Evolutionary conservation across 2,888 invertebrate genomes (phyloP), one percentile per base, ranked within the genome.

Genomic region (Caradrina kadenii): DNA sequence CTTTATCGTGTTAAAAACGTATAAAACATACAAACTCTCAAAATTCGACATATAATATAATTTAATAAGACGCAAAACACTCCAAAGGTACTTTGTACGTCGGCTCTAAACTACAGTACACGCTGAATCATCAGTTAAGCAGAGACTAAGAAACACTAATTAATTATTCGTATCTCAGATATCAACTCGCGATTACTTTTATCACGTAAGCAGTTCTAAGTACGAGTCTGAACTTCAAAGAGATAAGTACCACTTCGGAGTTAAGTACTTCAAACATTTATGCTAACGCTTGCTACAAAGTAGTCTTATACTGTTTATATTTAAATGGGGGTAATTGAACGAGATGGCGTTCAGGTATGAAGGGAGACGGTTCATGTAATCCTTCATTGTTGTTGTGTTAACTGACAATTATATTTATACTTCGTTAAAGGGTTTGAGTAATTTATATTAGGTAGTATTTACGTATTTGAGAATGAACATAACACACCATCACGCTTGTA

Each of bases 231-330:
- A 75, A 69, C 50, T 79, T 66, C 48, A 52, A 35, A 48, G 48
- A 62, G 53, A 70, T 78, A 76, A 80, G 70, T 39, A 69, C 53
- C 55, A 62, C 70, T 78, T 80, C 21, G 31, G 26, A 75, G 59
- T 22, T 19, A 62, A 79, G 69, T 52, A 63, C 69, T 76, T 60
- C 21, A 56, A 80, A 67, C 76, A 54, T 80, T 80, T 76, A 76
- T 67, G 63, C 63, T 39, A 63, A 76, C 56, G 60, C 17, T 26
- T 49, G 62, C 60, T 65, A 60, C 64, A 60, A 62, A 65, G 42
- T 67, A 45, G 45, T 21, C 26, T 52, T 31, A n/a, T 55, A 48
- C n/a, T 63, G 59, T 60, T 79, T 73, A 22, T 78, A 42, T 74
- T 79, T 39, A 58, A 76, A 63, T 65, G 3, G 42, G 45, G n/a